phyloP scores from a whole-genome alignment of 2,113 vertebrate genomes.

The Corythornis madagascariensis region DNA sequence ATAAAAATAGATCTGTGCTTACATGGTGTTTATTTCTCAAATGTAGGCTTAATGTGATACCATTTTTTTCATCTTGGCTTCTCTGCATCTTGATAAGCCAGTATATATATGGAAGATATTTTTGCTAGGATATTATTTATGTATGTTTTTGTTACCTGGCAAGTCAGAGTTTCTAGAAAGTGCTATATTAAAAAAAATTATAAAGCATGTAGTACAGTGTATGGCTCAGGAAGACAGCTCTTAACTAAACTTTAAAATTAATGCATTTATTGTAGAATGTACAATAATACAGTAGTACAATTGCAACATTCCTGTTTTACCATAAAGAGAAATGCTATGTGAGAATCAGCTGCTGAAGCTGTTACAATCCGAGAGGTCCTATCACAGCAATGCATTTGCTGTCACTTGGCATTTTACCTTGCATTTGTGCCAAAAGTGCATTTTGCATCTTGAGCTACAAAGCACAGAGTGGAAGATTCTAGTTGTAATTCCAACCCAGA shows the following conservation, averaged over 20 bases:
- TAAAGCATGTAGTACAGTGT: neutral
- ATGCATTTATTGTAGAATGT: no score
- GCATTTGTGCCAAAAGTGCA: slow-evolving; percentile 15
- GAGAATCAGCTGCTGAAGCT: slow-evolving; percentile 17
- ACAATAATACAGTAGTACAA: neutral
- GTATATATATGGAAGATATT: slow-evolving; percentile 34
- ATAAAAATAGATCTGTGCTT: slow-evolving; percentile 28
- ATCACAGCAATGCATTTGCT: neutral
- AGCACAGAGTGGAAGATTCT: neutral
- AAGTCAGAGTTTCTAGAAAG: slow-evolving; percentile 27
- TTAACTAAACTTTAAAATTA: no score
- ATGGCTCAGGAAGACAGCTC: slow-evolving; percentile 5
- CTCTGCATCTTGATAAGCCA: neutral
- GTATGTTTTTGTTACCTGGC: slow-evolving; percentile 48
- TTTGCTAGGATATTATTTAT: slow-evolving; percentile 49
- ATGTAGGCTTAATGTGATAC: slow-evolving; percentile 1
- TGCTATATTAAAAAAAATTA: slow-evolving; percentile 39
- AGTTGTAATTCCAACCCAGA: neutral
- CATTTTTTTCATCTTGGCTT: slow-evolving; percentile 16
- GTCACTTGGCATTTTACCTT: slow-evolving; percentile 30
- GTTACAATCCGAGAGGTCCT: neutral
- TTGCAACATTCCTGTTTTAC: neutral
- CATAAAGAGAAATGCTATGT: neutral
- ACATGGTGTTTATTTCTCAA: neutral
- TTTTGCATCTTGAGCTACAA: slow-evolving; percentile 16